Base-by-base conservation (phyloP, 2,113 vertebrate genomes). In the Mustela lutreola region DNA sequence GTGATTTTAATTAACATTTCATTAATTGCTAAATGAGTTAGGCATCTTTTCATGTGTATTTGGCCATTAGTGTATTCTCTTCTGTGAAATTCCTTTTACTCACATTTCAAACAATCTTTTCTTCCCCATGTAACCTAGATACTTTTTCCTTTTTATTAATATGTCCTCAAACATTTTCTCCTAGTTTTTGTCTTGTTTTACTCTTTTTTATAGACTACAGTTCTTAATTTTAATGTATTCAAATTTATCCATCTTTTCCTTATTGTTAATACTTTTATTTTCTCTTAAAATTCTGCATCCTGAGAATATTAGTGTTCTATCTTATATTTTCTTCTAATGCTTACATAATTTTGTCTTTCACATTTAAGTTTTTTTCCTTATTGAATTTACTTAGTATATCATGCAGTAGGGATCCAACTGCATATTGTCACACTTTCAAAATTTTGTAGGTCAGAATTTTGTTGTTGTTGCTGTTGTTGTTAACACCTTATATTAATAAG, bases 1-100 rank as follows among this genome's bases (percentile, higher is more conserved):
- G 11, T 92, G 36, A 96, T 91, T 97, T 96, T 73, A 84, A 85
- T 89, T 95, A 81, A 5, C 31, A 58, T 81, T 19, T 93, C 31
- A 88, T 88, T 90, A 91, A 58, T 60, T 78, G 2, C 6, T 71
- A 94, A 81, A 45, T 50, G 33, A 18, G 19, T 36, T 89, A 58
- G 71, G 33, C 1, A 76, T 91, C 26, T 75, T 93, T 94, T 91
- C 36, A 42, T 93, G 80, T 92, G 21, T 84, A 85, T 80, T 39
- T 78, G 33, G 19, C 31, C 36, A 70, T 80, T 92, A 82, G 14
- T 73, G 45, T 79, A 75, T 86, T 90, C 26, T 79, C 7, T 75
- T 92, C 24, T 58, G 65, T 82, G 39, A 89, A 94, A 89, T 94
- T 11, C 0, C 16, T 95, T 84, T 71, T 71, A 36, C 11, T 91